A percentile compares a stretch with the other conserved stretches of the same genome.
phyloP scores from a whole-genome alignment of 2,888 invertebrate genomes.

The Euspilapteryx auroguttella region DNA sequence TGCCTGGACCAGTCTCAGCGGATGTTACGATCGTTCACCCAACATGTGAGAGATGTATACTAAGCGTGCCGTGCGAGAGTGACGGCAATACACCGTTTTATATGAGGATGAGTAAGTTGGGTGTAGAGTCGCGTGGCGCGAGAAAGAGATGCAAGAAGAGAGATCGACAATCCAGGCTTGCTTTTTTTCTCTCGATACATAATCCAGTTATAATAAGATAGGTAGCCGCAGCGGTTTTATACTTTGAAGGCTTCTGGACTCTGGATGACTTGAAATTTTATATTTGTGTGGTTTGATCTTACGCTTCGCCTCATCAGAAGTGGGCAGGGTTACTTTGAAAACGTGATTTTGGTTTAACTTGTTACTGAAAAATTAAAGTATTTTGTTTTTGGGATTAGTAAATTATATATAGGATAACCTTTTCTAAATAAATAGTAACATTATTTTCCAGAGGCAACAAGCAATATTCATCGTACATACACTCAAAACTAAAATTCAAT shows the following conservation, averaged over 20 bases:
- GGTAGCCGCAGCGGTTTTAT: constrained; percentile 1
- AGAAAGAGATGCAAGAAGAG: constrained; percentile 13
- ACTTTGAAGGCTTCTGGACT: constrained; percentile 1
- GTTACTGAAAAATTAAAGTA: too few species aligned
- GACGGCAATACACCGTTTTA: constrained; percentile 8
- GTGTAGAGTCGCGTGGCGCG: constrained; percentile 32
- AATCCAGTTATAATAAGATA: constrained; percentile 29
- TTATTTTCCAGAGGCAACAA: too few species aligned
- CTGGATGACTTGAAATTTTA: constrained; percentile 1
- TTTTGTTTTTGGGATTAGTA: too few species aligned
- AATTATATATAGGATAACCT: too few species aligned
- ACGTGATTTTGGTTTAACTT: too few species aligned
- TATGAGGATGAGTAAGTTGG: constrained; percentile 10
- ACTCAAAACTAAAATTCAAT: too few species aligned
- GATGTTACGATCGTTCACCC: constrained; percentile 42
- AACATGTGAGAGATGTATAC: constrained; percentile 15
- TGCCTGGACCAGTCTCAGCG: constrained; percentile 31
- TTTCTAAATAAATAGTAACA: too few species aligned
- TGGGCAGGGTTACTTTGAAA: too few species aligned
- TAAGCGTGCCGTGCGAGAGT: constrained; percentile 17
- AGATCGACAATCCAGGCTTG: constrained; percentile 16
- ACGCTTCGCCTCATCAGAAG: too few species aligned
- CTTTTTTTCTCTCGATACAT: constrained; percentile 23
- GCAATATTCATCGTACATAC: too few species aligned
- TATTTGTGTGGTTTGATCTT: background rate